Conservation (phyloP, 2,888 invertebrate genomes). For the Habrosyne pyritoides region DNA sequence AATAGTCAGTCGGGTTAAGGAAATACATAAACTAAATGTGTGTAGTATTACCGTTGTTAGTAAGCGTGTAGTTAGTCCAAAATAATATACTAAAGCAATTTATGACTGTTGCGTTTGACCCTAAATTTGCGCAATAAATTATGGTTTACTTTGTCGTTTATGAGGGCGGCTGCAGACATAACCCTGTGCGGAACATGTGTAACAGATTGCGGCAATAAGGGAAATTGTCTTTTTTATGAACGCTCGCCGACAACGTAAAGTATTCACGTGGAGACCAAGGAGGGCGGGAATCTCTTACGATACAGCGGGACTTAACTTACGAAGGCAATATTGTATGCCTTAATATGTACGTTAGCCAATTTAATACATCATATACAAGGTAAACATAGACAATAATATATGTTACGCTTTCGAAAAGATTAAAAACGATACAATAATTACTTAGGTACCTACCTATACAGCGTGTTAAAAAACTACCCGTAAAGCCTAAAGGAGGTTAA, state of each 20-base stretch:
- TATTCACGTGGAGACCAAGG: conserved; percentile 61
- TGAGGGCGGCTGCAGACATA: conserved; percentile 78
- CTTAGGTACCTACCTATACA: too few relatives aligned
- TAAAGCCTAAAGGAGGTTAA: too few relatives aligned
- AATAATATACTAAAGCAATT: conserved; percentile 71
- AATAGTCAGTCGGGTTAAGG: not conserved
- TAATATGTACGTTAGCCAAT: not conserved
- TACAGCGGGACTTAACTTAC: conserved; percentile 44
- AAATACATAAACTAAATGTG: conserved; percentile 5
- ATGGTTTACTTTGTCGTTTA: conserved; percentile 83
- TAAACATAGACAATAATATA: too few relatives aligned
- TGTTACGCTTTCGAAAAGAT: too few relatives aligned
- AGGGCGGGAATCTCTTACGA: conserved; percentile 44
- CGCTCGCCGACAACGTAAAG: conserved; percentile 72
- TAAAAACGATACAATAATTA: too few relatives aligned
- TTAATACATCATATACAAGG: not conserved
- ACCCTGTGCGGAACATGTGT: conserved; percentile 76
- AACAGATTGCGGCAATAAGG: conserved; percentile 83
- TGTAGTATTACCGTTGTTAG: conserved; percentile 42
- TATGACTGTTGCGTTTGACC: conserved; percentile 75
- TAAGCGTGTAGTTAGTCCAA: conserved; percentile 48
- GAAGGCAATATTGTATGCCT: conserved; percentile 22
- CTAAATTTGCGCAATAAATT: conserved; percentile 81
- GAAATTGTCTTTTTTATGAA: conserved; percentile 84
- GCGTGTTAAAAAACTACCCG: too few relatives aligned